These are phyloP conservation scores for Synergus japonicus DNA, from an alignment of 2,888 invertebrate genomes.

Conservation along the genomic window DNA sequence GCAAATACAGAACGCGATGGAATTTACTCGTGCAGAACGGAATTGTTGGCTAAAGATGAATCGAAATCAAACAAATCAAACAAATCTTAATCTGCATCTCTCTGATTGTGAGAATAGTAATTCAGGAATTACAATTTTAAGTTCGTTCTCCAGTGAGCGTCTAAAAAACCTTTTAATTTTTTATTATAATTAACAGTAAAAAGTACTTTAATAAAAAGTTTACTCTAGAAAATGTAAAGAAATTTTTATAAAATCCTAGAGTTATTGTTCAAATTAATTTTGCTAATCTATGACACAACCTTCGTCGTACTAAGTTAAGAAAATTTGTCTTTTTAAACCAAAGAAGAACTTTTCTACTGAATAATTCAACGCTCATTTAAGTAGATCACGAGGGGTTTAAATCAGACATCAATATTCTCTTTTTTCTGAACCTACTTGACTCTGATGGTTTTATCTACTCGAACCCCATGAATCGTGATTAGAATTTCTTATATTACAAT, in stretches of 20 bases:
- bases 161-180: too few relatives aligned
- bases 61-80: background rate
- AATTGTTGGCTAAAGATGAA: background rate
- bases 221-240: too few relatives aligned
- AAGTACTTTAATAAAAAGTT: too few relatives aligned
- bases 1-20: background rate
- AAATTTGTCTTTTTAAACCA: conserved; percentile 4
- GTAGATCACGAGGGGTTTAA: conserved; percentile 20
- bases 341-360: background rate
- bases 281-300: background rate
- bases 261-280: background rate
- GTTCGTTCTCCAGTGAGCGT: too few relatives aligned
- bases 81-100: too few relatives aligned
- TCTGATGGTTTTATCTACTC: conserved; percentile 7
- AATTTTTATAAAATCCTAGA: background rate
- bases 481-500: background rate
- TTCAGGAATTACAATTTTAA: too few relatives aligned
- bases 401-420: background rate
- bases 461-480: background rate
- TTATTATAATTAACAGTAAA: too few relatives aligned
- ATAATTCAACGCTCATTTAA: conserved; percentile 14
- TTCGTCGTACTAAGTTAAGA: background rate
- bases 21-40: background rate
- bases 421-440: background rate
- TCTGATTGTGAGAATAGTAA: too few relatives aligned